Percentiles rank a stretch among this genome's conserved stretches.
phyloP scores from a whole-genome alignment of 2,113 vertebrate species.

The Heliornis fulica region DNA sequence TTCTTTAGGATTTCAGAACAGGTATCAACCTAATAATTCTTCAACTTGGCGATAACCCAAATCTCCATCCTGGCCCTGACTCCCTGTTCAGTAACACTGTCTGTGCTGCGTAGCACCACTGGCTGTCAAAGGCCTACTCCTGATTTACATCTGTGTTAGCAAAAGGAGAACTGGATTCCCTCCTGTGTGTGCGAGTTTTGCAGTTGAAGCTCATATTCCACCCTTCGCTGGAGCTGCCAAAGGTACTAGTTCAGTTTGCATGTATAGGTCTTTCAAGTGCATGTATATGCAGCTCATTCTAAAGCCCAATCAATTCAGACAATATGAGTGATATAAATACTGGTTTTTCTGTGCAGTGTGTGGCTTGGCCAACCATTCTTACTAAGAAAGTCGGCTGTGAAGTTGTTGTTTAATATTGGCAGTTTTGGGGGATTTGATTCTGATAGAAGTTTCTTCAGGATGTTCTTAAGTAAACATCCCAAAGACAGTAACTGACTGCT shows the following conservation, averaged over 20 bases:
- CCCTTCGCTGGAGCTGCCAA: neutral
- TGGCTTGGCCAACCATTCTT: neutral
- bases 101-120: neutral
- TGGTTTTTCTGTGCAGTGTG: neutral
- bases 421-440: neutral
- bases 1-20: neutral
- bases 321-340: neutral
- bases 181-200: neutral
- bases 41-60: constrained; percentile 8
- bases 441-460: neutral
- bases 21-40: neutral
- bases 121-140: neutral
- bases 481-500: neutral
- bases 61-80: neutral
- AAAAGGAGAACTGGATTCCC: neutral
- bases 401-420: neutral
- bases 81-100: neutral
- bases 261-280: neutral
- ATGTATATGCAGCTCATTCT: rapidly evolving
- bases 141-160: constrained; percentile 20
- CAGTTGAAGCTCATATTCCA: neutral
- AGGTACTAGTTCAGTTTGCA: neutral
- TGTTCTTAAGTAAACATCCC: neutral
- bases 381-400: neutral
- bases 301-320: neutral